Conservation (phyloP, 37 sponge, comb jelly and placozoan genomes). For the Beroe forskalii region DNA sequence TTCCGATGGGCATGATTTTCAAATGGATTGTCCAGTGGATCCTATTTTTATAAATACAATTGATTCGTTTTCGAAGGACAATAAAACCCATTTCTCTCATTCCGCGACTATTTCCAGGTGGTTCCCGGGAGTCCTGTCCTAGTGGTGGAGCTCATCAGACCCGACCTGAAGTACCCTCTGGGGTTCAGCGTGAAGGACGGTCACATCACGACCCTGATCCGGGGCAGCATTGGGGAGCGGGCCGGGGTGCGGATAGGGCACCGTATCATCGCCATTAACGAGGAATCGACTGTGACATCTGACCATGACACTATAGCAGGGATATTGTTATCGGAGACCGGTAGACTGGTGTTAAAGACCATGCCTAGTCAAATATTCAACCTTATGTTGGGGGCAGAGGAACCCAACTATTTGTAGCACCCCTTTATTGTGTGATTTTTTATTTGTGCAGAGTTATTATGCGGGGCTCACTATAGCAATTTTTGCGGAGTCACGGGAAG, state of each 20-base stretch:
- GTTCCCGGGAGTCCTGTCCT: constrained; percentile 84
- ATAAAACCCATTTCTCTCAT: too few relatives aligned
- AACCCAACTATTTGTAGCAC: constrained; percentile 77
- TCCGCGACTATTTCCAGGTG: too few relatives aligned
- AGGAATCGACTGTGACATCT: constrained; percentile 79
- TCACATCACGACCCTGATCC: constrained; percentile 76
- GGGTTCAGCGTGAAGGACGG: constrained; percentile 94
- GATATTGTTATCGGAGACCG: constrained; percentile 58
- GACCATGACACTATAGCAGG: constrained; percentile 58
- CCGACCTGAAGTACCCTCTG: constrained; percentile 89
- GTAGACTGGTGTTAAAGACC: constrained; percentile 72
- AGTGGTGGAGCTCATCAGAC: constrained; percentile 83
- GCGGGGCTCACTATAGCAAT: neutral
- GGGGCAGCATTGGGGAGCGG: constrained; percentile 93
- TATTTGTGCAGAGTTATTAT: neutral
- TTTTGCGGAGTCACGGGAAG: too few relatives aligned
- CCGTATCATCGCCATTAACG: constrained; percentile 92
- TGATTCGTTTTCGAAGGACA: too few relatives aligned
- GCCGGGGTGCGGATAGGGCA: constrained; percentile 95
- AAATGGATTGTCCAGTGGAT: too few relatives aligned
- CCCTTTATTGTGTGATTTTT: neutral
- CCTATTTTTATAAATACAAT: too few relatives aligned
- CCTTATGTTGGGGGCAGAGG: constrained; percentile 79
- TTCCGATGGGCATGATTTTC: too few relatives aligned
- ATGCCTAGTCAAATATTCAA: constrained; percentile 88